A percentile compares a stretch with the other conserved stretches of the same genome.
These are phyloP conservation scores for Polyommatus icarus DNA, from an alignment of 2,888 invertebrate species.

Conservation along the genomic window DNA sequence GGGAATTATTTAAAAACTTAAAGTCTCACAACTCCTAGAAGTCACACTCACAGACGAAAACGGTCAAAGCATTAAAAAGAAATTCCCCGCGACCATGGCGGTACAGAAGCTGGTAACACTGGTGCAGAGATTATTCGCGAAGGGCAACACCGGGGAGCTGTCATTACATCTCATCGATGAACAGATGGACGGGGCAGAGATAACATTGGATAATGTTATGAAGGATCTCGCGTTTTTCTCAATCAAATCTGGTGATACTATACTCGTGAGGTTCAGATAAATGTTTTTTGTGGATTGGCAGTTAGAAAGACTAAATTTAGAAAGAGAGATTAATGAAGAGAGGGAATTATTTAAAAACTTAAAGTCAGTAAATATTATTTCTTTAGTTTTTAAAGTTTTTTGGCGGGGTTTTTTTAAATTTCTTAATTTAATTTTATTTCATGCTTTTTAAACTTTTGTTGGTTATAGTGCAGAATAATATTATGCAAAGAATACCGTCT, in stretches of 20 bases:
- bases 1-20: too few relatives aligned
- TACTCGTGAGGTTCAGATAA: conserved; percentile 84
- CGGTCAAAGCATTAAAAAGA: conserved; percentile 83
- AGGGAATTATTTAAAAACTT: too few relatives aligned
- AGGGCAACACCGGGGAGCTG: conserved; percentile 62
- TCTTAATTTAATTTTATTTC: too few relatives aligned
- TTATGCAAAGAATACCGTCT: too few relatives aligned
- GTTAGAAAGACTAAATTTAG: neutral
- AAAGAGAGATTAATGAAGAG: too few relatives aligned
- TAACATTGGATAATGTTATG: conserved; percentile 89
- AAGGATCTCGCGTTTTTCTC: conserved; percentile 92
- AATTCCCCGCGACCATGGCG: conserved; percentile 87
- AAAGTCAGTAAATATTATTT: too few relatives aligned
- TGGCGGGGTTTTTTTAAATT: too few relatives aligned
- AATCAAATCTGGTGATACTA: conserved; percentile 89
- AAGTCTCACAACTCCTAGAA: conserved; percentile 84
- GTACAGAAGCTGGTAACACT: conserved; percentile 91
- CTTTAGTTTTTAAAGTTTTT: too few relatives aligned
- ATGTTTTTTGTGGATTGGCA: conserved; percentile 36
- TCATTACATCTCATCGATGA: conserved; percentile 77
- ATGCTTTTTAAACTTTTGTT: too few relatives aligned
- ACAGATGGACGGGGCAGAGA: conserved; percentile 83
- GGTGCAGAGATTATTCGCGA: conserved; percentile 86
- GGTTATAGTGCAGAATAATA: too few relatives aligned
- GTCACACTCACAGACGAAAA: conserved; percentile 75